Conservation (phyloP, 53 echinoderm and acorn worm species). For the Echinarachnius parma region DNA sequence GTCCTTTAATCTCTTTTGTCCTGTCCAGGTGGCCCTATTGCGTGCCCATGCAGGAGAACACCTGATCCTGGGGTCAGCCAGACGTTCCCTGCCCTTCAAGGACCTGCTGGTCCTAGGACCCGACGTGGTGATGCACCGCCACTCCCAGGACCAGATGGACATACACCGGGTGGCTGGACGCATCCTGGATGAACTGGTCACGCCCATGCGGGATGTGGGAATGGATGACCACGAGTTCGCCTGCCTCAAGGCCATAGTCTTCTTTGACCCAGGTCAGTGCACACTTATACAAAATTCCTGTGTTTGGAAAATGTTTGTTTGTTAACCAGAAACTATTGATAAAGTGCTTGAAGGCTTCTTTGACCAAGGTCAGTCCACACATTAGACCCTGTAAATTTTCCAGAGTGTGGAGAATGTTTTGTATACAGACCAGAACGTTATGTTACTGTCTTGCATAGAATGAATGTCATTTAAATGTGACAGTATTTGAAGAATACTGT, state of each 20-base stretch:
- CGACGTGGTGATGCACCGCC: conserved; percentile 84
- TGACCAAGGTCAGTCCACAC: too few relatives aligned
- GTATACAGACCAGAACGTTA: too few relatives aligned
- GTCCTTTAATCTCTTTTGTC: too few relatives aligned
- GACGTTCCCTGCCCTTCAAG: conserved; percentile 75
- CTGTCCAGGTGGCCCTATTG: conserved; percentile 72
- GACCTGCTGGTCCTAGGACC: conserved; percentile 87
- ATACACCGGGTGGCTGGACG: conserved; percentile 91
- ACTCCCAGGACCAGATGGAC: conserved; percentile 95
- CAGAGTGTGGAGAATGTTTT: too few relatives aligned
- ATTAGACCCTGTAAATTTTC: too few relatives aligned
- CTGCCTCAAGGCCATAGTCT: conserved; percentile 98
- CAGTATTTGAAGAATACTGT: too few relatives aligned
- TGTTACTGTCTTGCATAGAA: too few relatives aligned
- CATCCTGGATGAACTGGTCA: conserved; percentile 90
- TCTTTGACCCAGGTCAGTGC: conserved; percentile 91
- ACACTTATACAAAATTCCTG: too few relatives aligned
- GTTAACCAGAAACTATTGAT: too few relatives aligned
- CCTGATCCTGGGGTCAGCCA: conserved; percentile 80
- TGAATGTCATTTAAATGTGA: too few relatives aligned
- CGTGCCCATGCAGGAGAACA: conserved; percentile 98
- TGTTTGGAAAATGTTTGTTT: too few relatives aligned
- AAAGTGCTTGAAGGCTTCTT: too few relatives aligned
- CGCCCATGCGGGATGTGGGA: conserved; percentile 88
- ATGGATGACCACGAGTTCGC: conserved; percentile 98